phyloP scores from a whole-genome alignment of 2,113 vertebrate species.

The Collichthys lucidus region DNA sequence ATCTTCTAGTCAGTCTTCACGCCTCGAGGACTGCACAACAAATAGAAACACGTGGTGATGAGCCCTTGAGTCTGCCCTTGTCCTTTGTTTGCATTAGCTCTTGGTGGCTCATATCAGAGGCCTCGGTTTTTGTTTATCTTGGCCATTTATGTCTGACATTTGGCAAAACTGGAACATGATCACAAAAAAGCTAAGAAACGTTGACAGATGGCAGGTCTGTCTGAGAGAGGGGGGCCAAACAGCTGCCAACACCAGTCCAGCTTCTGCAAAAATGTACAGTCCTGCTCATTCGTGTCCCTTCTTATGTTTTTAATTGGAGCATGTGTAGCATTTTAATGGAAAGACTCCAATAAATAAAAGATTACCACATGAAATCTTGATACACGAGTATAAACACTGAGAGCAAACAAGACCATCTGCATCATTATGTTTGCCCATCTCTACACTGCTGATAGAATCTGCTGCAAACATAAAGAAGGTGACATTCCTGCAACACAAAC shows the following conservation, averaged over 20 bases:
- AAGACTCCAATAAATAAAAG: constrained; percentile 2
- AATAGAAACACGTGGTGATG: not conserved
- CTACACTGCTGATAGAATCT: not conserved
- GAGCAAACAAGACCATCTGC: not conserved
- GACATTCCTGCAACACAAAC: not conserved
- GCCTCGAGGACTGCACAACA: constrained; percentile 10
- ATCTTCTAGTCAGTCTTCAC: not conserved
- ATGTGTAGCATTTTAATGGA: constrained; percentile 9
- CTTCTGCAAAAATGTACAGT: not conserved
- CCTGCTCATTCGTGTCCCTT: not conserved
- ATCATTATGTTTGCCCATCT: not conserved
- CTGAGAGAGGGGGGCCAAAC: constrained; percentile 15
- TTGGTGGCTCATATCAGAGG: constrained; percentile 28
- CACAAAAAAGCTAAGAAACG: constrained; percentile 30
- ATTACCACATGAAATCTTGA: not conserved
- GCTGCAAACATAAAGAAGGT: not conserved
- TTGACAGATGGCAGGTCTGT: constrained; percentile 30
- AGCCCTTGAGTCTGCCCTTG: not conserved
- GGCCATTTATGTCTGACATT: constrained; percentile 32
- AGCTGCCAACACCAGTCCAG: constrained; percentile 11
- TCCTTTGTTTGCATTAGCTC: constrained; percentile 19
- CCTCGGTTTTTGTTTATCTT: constrained; percentile 21
- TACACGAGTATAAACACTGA: not conserved
- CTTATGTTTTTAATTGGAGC: constrained; percentile 10
- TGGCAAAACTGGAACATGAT: constrained; percentile 29